These are phyloP conservation scores for Aldrovandia affinis DNA, from an alignment of 2,797 vertebrate genomes.

Conservation along the genomic window DNA sequence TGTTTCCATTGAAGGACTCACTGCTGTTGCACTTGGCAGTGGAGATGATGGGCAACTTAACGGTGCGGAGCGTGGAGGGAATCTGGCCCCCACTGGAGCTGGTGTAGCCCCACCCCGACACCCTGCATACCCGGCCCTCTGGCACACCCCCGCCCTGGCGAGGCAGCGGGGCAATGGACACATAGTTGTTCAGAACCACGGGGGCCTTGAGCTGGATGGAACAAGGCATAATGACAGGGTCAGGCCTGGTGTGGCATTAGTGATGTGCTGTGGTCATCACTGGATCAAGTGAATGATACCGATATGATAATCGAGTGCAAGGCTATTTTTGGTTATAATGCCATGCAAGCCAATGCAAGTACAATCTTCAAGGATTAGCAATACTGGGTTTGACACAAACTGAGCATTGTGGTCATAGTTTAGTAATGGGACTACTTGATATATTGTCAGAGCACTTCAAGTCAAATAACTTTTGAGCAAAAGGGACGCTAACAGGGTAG, in stretches of 20 bases:
- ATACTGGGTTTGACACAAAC: neutral
- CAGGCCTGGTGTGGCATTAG: neutral
- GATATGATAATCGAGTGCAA: neutral
- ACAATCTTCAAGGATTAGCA: neutral
- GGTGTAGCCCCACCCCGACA: constrained; percentile 82
- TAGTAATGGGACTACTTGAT: neutral
- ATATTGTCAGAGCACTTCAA: neutral
- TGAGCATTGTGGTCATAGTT: neutral
- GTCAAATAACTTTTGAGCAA: neutral
- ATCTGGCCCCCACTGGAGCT: constrained; percentile 57
- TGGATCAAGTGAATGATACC: neutral
- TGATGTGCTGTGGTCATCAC: too few species aligned
- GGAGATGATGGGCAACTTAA: constrained; percentile 76
- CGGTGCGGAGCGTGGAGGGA: constrained; percentile 71
- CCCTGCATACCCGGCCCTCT: constrained; percentile 73
- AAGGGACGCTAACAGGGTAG: neutral
- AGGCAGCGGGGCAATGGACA: constrained; percentile 75
- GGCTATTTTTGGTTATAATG: too few species aligned
- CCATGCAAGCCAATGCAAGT: neutral
- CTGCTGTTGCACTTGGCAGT: constrained; percentile 74
- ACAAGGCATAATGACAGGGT: neutral
- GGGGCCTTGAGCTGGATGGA: constrained; percentile 71
- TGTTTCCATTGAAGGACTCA: constrained; percentile 68
- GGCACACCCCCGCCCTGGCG: constrained; percentile 56
- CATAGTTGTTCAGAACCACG: constrained; percentile 67